A percentile compares a stretch with the other conserved stretches of the same genome.
Evolutionary conservation across 1,140 invertebrate species (phyloP).

Genomic region (Orius insidiosus): DNA sequence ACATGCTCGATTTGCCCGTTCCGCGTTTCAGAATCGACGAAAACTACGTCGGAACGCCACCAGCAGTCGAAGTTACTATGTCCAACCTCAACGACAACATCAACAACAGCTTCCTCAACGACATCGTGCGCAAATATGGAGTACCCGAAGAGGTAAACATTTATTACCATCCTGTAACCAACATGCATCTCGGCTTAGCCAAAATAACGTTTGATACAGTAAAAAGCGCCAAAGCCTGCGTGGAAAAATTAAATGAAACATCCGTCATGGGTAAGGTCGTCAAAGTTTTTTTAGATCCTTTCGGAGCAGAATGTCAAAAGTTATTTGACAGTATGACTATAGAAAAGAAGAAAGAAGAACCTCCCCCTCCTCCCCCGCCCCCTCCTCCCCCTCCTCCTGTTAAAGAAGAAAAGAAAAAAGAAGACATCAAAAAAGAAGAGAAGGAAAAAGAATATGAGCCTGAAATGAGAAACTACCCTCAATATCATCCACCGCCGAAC

Average conservation of each 20-base stretch:
- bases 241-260: conserved; percentile 85
- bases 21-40: conserved; percentile 55
- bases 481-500: conserved; percentile 2
- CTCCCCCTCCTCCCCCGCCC: conserved; percentile 10
- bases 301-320: conserved; percentile 58
- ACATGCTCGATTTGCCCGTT: conserved; percentile 65
- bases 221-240: conserved; percentile 66
- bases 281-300: conserved; percentile 78
- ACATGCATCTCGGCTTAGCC: conserved; percentile 86
- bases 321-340: conserved; percentile 53
- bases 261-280: conserved; percentile 95
- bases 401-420: conserved; percentile 7
- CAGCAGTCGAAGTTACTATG: conserved; percentile 85
- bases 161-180: conserved; percentile 79
- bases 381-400: conserved; percentile 24
- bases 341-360: conserved; percentile 38
- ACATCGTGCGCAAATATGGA: conserved; percentile 76
- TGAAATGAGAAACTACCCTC: conserved; percentile 14
- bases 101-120: conserved; percentile 73
- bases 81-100: conserved; percentile 97
- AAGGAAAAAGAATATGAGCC: conserved; percentile 17
- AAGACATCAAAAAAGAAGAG: conserved; percentile 13
- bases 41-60: conserved; percentile 28
- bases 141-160: conserved; percentile 71
- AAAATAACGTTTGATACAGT: conserved; percentile 74